Base-by-base conservation (phyloP, 2,888 invertebrate species). In the Serrognathus titanus region DNA sequence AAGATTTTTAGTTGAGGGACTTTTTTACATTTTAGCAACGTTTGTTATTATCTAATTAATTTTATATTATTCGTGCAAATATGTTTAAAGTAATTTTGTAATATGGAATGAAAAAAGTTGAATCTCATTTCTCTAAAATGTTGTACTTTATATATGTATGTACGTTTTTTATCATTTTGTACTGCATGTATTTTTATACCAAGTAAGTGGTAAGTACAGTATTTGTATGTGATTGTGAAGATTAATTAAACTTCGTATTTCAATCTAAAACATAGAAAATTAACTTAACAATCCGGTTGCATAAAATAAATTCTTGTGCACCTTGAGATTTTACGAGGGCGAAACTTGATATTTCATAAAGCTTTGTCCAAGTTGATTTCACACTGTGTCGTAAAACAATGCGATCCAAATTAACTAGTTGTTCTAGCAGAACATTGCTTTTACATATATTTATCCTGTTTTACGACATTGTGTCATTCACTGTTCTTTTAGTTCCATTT, bases 401-500 rank as follows among this genome's bases (percentile, higher is more conserved):
- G 11, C 24, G 6, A 31, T 31, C 24, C 24, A 31, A 31, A 31
- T 31, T 31, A 31, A 31, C 40, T 40, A 40, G 40, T 12, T 12
- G 40, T 40, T 12, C 11, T 40, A 5, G 40, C 40, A 40, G 40
- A 40, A 13, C 11, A 13, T 40, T 40, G 11, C 40, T 12, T 40
- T 40, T 8, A 11, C 11, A 12, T 39, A 39, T 39, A 39, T 5
- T 39, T 39, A 11, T 39, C 12, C 11, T 45, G 36, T 48, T 48
- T 54, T 48, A 43, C 43, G 43, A 54, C 48, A 40, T 46, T 54
- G 54, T 54, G 48, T 54, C 43, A 54, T 43, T 13, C 40, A 11
- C 43, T 13, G 16, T 11, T 16, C 9, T 43, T 43, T 43, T 43
- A 62, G 58, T 57, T 60, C 59, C 60, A 60, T 63, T 63, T 61